These are phyloP conservation scores for Cyanoderma ruficeps DNA, from an alignment of 2,113 vertebrate genomes.

Conservation along the genomic window DNA sequence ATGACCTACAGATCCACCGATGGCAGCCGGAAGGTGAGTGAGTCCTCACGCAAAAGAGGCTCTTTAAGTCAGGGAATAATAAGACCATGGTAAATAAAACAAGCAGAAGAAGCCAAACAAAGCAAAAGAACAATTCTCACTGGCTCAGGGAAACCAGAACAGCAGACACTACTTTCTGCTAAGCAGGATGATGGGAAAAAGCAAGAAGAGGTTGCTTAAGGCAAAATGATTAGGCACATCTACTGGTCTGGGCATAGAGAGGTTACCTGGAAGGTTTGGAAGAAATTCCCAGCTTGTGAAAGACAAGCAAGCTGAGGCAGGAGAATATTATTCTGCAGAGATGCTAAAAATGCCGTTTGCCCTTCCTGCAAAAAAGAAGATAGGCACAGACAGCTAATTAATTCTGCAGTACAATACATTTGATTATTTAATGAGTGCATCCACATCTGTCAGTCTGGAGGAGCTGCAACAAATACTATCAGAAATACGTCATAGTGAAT, in stretches of 20 bases:
- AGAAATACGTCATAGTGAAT: background rate
- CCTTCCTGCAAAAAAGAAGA: background rate
- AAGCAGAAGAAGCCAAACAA: background rate
- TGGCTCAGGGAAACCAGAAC: background rate
- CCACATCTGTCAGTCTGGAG: background rate
- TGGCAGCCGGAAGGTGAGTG: conserved; percentile 88
- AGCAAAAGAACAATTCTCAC: background rate
- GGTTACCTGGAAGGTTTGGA: background rate
- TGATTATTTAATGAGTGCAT: conserved; percentile 12
- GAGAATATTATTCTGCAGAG: background rate
- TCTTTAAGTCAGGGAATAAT: background rate
- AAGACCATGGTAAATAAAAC: background rate
- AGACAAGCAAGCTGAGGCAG: background rate
- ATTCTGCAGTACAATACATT: background rate
- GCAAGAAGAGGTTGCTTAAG: background rate
- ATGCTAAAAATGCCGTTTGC: background rate
- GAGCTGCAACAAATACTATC: background rate
- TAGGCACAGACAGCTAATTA: background rate
- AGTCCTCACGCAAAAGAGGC: background rate
- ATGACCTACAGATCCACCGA: conserved; percentile 89
- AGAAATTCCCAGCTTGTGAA: background rate
- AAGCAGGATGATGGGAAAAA: background rate
- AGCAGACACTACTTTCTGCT: background rate
- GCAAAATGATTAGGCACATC: background rate
- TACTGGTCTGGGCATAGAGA: background rate